These are phyloP conservation scores for Oryzias javanicus DNA, from an alignment of 2,113 vertebrate species.

Conservation along the genomic window DNA sequence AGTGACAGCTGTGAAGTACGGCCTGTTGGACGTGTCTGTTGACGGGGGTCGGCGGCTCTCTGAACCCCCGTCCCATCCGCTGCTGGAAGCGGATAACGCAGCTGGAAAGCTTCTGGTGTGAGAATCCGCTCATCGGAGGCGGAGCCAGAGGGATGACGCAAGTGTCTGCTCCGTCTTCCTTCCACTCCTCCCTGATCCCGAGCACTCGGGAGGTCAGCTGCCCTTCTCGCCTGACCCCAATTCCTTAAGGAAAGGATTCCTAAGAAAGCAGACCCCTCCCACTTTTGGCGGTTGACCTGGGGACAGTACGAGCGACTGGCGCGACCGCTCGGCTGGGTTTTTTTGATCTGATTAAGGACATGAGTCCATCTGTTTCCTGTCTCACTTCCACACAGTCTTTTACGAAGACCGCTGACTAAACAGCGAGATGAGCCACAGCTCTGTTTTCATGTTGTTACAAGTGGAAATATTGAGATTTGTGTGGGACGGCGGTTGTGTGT, in stretches of 20 bases:
- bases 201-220: slow-evolving; percentile 28
- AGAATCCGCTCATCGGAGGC: slow-evolving; percentile 36
- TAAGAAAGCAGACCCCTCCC: slow-evolving; percentile 30
- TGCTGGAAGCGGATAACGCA: slow-evolving; percentile 32
- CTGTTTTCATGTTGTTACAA: slow-evolving; percentile 54
- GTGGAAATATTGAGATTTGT: slow-evolving; percentile 41
- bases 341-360: slow-evolving; percentile 49
- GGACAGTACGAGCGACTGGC: slow-evolving; percentile 28
- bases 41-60: slow-evolving; percentile 16
- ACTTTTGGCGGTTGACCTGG: slow-evolving; percentile 50
- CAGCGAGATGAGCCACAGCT: slow-evolving; percentile 56
- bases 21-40: slow-evolving; percentile 30
- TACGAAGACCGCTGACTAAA: slow-evolving; percentile 52
- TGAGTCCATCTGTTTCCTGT: slow-evolving; percentile 68
- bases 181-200: slow-evolving; percentile 34
- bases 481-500: slow-evolving; percentile 26
- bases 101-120: slow-evolving; percentile 60
- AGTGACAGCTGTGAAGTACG: slow-evolving; percentile 46
- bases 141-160: slow-evolving; percentile 42
- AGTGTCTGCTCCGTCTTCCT: slow-evolving; percentile 42
- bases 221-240: slow-evolving; percentile 47
- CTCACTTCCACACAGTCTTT: slow-evolving; percentile 23
- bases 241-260: slow-evolving; percentile 68
- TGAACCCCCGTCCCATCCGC: slow-evolving; percentile 18
- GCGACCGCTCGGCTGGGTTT: slow-evolving; percentile 14